Base-by-base conservation (phyloP, 2,888 invertebrate genomes). In the Tenodera sinensis region DNA sequence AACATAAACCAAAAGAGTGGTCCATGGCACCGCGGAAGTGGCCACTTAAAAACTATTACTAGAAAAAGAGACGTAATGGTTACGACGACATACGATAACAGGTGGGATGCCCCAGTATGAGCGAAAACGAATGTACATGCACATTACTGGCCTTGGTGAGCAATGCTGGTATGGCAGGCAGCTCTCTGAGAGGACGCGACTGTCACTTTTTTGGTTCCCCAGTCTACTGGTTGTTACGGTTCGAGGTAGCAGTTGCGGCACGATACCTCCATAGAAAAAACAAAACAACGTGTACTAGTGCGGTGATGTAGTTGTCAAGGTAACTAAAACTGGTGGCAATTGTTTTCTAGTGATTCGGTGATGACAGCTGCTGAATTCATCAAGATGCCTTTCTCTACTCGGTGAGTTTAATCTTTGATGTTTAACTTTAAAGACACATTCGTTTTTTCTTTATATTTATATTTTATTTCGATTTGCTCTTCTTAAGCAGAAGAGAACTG, bases 351-450 rank as follows among this genome's bases (percentile, higher is more conserved):
- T 71, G 54, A 71, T 71, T 25, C 25, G 54, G 54, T 71, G 54
- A 71, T 71, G 54, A 71, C 54, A 71, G 20, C 87, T 30, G 71
- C 87, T 12, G 87, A 87, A 82, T 83, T 87, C 83, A 34, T 87
- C 83, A 87, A 83, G 30, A 87, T 87, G 87, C 42, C 82, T 82
- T 87, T 87, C 34, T 30, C 87, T 34, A 34, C 87, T 71, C 82
- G 87, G 87, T 87, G 28, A 87, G 87, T 87, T 82, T 3, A 30
- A 42, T 42, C 2, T 42, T 42, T 42, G 42, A 12, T 34, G 8
- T 84, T 84, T 84, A 28, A 83, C 6, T 28, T 83, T 25, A 83
- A 83, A 83, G 27, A 3, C n/a, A 83, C 1, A 30, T 30, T 4
- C 2, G 1, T 42, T 71, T 2, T 54, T 54, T 54, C 15, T 54